Conservation (phyloP, 2,113 vertebrate species). For the Pterocles gutturalis region DNA sequence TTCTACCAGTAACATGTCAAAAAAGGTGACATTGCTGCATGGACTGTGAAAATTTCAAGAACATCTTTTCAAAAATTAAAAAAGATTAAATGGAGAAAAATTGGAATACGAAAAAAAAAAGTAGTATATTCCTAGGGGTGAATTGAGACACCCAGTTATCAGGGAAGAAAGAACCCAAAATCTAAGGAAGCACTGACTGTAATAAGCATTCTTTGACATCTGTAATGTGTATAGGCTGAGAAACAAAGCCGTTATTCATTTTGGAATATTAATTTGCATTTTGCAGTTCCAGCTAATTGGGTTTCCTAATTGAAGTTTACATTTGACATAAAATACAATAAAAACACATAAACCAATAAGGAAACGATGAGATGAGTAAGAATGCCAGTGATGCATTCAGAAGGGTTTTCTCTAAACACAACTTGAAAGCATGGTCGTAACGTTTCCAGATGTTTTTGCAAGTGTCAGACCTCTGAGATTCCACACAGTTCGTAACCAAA, state of each 20-base stretch:
- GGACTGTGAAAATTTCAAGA: background rate
- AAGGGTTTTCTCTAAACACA: background rate
- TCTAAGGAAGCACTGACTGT: background rate
- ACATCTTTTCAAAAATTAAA: background rate
- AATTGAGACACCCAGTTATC: background rate
- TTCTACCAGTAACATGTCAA: background rate
- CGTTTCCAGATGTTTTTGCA: background rate
- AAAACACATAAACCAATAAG: background rate
- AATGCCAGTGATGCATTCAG: background rate
- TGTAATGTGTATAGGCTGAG: background rate
- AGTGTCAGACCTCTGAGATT: background rate
- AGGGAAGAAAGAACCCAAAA: background rate
- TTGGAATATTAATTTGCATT: background rate
- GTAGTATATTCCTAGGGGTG: background rate
- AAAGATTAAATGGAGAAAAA: background rate
- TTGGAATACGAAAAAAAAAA: background rate
- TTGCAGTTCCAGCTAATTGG: background rate
- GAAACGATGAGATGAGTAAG: background rate
- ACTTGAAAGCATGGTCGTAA: background rate
- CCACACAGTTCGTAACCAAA: background rate
- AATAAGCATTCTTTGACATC: background rate
- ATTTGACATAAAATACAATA: background rate
- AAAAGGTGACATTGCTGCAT: background rate
- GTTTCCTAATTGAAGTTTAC: background rate
- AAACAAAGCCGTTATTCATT: background rate